These are phyloP conservation scores for Dynastes hyllus DNA, from an alignment of 2,888 invertebrate genomes.

Conservation along the genomic window DNA sequence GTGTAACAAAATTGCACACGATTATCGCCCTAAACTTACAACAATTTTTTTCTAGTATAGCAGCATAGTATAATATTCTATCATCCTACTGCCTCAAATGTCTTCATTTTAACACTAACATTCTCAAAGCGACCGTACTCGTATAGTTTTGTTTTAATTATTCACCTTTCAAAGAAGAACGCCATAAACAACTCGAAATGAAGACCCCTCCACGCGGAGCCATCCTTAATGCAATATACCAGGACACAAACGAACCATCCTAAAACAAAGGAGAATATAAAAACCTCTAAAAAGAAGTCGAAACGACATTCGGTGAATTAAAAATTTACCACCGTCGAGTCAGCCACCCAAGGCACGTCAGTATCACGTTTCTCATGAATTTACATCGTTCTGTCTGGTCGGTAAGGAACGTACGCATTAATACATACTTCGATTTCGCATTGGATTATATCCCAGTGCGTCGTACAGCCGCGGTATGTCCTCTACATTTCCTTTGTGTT, in stretches of 20 bases:
- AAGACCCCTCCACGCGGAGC: neutral
- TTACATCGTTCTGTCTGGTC: constrained; percentile 61
- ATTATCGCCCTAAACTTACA: too few relatives aligned
- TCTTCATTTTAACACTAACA: neutral
- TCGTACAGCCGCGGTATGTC: constrained; percentile 54
- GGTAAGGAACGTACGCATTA: constrained; percentile 57
- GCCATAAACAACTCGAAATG: neutral
- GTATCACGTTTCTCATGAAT: constrained; percentile 65
- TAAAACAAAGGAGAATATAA: too few relatives aligned
- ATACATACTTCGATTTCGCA: constrained; percentile 62
- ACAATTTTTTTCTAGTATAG: too few relatives aligned
- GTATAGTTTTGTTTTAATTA: constrained; percentile 1
- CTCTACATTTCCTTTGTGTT: constrained; percentile 48
- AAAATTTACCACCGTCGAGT: constrained; percentile 39
- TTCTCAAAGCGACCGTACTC: neutral
- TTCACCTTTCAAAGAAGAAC: neutral
- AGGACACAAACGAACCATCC: neutral
- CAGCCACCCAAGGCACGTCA: constrained; percentile 59
- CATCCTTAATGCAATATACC: neutral
- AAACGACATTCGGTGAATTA: constrained; percentile 43
- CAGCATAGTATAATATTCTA: neutral
- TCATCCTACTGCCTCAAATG: neutral
- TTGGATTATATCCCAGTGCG: constrained; percentile 58
- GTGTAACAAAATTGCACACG: too few relatives aligned
- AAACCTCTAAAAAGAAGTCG: constrained; percentile 8